phyloP scores from a whole-genome alignment of 2,797 vertebrate species.

The Gila robusta region DNA sequence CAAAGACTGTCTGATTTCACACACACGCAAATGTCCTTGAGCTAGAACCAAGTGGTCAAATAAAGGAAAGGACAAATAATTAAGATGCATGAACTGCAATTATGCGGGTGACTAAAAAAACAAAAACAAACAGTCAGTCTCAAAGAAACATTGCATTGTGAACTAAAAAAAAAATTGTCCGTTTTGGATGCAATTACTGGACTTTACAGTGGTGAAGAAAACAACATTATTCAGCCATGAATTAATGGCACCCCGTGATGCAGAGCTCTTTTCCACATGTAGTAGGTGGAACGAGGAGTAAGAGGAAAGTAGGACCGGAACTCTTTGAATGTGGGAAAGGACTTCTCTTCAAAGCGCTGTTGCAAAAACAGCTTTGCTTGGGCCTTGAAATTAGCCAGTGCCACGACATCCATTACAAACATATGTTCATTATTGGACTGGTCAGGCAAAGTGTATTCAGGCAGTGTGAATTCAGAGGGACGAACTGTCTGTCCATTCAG shows the following conservation, averaged over 20 bases:
- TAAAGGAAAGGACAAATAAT: slow-evolving; percentile 57
- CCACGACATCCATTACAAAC: slow-evolving; percentile 89
- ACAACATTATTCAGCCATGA: slow-evolving; percentile 76
- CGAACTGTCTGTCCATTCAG: slow-evolving; percentile 47
- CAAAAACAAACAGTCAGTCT: background rate
- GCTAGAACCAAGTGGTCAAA: slow-evolving; percentile 66
- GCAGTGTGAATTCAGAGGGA: slow-evolving; percentile 56
- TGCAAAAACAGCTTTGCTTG: slow-evolving; percentile 96
- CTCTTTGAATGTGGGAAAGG: slow-evolving; percentile 95
- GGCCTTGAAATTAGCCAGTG: slow-evolving; percentile 92
- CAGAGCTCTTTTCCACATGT: slow-evolving; percentile 98
- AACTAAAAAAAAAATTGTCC: background rate
- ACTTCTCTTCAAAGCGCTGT: slow-evolving; percentile 91
- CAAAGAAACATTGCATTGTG: slow-evolving; percentile 13
- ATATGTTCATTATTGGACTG: slow-evolving; percentile 75
- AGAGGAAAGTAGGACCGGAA: slow-evolving; percentile 91
- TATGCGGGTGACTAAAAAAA: slow-evolving; percentile 26
- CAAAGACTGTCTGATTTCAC: slow-evolving; percentile 72
- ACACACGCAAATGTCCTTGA: slow-evolving; percentile 80
- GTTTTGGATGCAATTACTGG: background rate
- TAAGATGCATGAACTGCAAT: slow-evolving; percentile 71
- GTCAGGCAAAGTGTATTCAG: slow-evolving; percentile 63
- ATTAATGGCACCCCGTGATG: slow-evolving; percentile 91
- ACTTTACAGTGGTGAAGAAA: background rate
- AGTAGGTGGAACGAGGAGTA: slow-evolving; percentile 95